Base-by-base conservation (phyloP, 2,797 vertebrate genomes). In the Pelochelys cantorii region DNA sequence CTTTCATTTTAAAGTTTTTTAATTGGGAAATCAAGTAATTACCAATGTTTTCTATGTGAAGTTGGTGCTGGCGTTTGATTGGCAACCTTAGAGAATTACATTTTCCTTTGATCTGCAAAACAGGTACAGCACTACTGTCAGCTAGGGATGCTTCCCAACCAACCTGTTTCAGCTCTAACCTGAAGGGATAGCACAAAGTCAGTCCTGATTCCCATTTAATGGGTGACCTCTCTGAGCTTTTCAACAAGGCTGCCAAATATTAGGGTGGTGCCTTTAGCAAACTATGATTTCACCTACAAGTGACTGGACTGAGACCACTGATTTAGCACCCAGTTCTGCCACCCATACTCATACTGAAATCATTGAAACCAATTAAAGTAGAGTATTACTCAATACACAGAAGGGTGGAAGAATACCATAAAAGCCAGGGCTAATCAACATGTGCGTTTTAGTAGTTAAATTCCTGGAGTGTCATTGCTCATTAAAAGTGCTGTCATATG, bases 81-180 rank as follows among this genome's bases (percentile, higher is more conserved):
- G 65, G 11, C 8, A 87, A 18, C 37, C 5, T 22, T n/a, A 53
- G 7, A 89, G 29, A 71, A 86, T 3, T 7, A 87, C 65, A 18
- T 22, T 65, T 55, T 87, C 52, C 23, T 15, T 59, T 59, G 59
- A 48, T 68, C 53, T 85, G 62, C 37, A 84, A 88, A 91, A 29
- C 23, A 62, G 4, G 77, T 2, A 57, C 17, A 55, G 25, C 1
- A 10, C 23, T 1, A 1, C 52, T 15, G 62, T 23, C 0, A 4
- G 48, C 37, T 29, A 17, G 0, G 1, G 3, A 57, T 90, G 31
- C 65, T 37, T 3, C 5, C 15, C 5, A 77, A 34, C 71, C 74
- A 27, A 77, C 42, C 7, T 77, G 23, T 17, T 52, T 27, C 74
- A 52, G 13, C 74, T 77, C 23, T 29, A 93, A 54, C 42, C 27